A percentile compares a stretch with the other conserved stretches of the same genome.
These are phyloP conservation scores for Campopleginae sp. DNA, from an alignment of 2,888 invertebrate species.

Conservation along the genomic window DNA sequence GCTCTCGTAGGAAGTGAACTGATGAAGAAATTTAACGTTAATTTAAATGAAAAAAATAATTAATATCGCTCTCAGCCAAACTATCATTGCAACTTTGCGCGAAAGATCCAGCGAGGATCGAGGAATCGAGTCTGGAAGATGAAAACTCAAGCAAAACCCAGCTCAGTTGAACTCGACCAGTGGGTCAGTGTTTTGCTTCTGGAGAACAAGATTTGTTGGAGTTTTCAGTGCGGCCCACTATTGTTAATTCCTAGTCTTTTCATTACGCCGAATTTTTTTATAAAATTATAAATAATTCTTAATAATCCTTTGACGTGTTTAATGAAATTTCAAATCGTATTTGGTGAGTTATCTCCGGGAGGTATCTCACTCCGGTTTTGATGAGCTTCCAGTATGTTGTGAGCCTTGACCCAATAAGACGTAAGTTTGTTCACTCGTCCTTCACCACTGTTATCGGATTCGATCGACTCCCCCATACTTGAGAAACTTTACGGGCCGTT, in stretches of 20 bases:
- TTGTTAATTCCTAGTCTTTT: not conserved
- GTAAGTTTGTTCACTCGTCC: not conserved
- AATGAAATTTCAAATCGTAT: not conserved
- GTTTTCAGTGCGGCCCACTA: not conserved
- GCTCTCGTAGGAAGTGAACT: not conserved
- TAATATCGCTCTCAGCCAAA: not conserved
- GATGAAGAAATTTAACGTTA: not conserved
- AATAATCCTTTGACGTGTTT: not conserved
- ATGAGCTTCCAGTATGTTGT: not conserved
- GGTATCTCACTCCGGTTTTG: not conserved
- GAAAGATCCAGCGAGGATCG: not conserved
- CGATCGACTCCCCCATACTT: not conserved
- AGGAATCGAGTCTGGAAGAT: not conserved
- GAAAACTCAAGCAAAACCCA: not conserved
- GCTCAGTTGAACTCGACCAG: not conserved
- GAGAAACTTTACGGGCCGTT: not conserved
- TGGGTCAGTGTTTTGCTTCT: not conserved
- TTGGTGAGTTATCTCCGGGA: not conserved
- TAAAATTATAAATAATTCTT: not conserved
- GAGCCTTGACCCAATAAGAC: not conserved
- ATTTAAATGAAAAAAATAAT: too few relatives aligned
- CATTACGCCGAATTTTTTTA: not conserved
- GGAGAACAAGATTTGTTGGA: not conserved
- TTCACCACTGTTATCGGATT: not conserved
- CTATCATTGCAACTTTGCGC: not conserved